phyloP scores from a whole-genome alignment of 2,888 invertebrate species.

The Lagria hirta region DNA sequence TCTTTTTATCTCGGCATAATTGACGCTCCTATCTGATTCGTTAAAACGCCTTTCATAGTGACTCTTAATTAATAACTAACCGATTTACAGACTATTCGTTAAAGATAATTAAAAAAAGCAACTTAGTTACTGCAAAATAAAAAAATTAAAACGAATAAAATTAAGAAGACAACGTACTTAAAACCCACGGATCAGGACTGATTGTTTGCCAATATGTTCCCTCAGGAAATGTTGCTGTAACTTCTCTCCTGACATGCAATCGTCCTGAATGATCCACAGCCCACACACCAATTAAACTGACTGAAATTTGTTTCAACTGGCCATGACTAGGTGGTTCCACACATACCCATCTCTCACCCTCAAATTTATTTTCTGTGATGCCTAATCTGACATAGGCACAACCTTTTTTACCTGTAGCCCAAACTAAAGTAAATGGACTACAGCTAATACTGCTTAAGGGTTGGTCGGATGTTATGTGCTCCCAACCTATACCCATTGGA shows the following conservation, averaged over 20 bases:
- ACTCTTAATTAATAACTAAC: too few species aligned
- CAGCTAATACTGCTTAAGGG: slow-evolving; percentile 74
- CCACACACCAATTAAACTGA: slow-evolving; percentile 76
- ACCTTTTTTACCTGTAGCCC: slow-evolving; percentile 87
- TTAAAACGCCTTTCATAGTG: too few species aligned
- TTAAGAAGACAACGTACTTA: slow-evolving; percentile 44
- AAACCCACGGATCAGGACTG: slow-evolving; percentile 60
- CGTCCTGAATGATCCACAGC: slow-evolving; percentile 73
- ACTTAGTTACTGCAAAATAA: not conserved
- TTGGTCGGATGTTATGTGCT: slow-evolving; percentile 80
- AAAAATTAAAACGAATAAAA: not conserved
- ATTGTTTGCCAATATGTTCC: slow-evolving; percentile 83
- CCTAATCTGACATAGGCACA: slow-evolving; percentile 80
- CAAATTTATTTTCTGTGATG: slow-evolving; percentile 66
- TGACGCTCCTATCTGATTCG: too few species aligned
- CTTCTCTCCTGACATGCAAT: slow-evolving; percentile 76
- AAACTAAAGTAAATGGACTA: slow-evolving; percentile 68
- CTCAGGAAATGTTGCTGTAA: slow-evolving; percentile 73
- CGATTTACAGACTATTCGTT: too few species aligned
- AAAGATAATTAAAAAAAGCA: slow-evolving; percentile 12
- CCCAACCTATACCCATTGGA: slow-evolving; percentile 75
- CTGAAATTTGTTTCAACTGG: slow-evolving; percentile 73
- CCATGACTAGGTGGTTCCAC: slow-evolving; percentile 70
- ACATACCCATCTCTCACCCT: slow-evolving; percentile 72
- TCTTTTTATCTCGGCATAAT: too few species aligned